These are phyloP conservation scores for Mesorhabditis sp. DNA, from an alignment of 2,888 invertebrate genomes.

Conservation along the genomic window DNA sequence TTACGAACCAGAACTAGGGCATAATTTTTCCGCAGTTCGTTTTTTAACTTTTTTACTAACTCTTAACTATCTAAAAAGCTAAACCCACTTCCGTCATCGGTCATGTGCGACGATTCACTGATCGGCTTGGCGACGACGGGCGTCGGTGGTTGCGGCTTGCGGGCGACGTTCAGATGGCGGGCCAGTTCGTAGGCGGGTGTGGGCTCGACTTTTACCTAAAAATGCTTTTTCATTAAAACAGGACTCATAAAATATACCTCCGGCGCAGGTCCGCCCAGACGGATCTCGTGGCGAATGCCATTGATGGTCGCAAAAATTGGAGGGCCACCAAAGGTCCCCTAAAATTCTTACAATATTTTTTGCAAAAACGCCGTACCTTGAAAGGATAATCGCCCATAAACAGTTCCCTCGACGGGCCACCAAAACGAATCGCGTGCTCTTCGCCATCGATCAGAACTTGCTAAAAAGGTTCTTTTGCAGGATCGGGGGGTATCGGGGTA, in stretches of 20 bases:
- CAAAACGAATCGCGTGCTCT: conserved; percentile 73
- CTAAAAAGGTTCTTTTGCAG: neutral
- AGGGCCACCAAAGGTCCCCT: conserved; percentile 66
- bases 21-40: too few species aligned
- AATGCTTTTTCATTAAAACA: neutral
- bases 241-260: conserved; percentile 68
- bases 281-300: conserved; percentile 74
- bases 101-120: too few species aligned
- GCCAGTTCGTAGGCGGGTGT: conserved; percentile 72
- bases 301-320: conserved; percentile 77
- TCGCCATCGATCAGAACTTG: conserved; percentile 58
- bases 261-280: conserved; percentile 84
- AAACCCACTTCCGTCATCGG: too few species aligned
- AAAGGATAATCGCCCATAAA: conserved; percentile 83
- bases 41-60: too few species aligned
- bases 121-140: neutral
- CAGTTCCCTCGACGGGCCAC: conserved; percentile 85
- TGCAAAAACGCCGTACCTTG: conserved; percentile 75
- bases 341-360: neutral
- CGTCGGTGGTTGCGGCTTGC: neutral
- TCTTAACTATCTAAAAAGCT: too few species aligned
- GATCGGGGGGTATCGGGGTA: too few species aligned
- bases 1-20: too few species aligned
- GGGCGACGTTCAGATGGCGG: conserved; percentile 15
- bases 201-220: conserved; percentile 71